These are phyloP conservation scores for Erpornis zantholeuca DNA, from an alignment of 2,113 vertebrate genomes.

Conservation along the genomic window DNA sequence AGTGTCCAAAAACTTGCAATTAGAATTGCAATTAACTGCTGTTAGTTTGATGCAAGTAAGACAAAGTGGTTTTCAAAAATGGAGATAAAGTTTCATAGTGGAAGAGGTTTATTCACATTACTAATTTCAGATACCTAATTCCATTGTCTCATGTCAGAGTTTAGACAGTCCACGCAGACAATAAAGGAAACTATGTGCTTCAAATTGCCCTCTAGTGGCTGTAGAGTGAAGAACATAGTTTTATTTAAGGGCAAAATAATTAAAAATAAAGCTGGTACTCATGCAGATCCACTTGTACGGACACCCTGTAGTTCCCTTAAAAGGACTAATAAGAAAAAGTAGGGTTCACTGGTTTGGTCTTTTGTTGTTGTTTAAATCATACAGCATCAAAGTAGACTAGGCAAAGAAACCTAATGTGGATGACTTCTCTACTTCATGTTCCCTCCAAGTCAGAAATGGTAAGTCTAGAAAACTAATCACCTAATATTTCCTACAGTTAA, in stretches of 20 bases:
- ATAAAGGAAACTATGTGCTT: not conserved
- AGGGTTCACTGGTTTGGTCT: not conserved
- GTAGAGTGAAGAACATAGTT: not conserved
- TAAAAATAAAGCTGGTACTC: not conserved
- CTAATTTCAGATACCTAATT: not conserved
- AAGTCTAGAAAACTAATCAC: not conserved
- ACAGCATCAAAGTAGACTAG: not conserved
- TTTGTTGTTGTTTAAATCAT: not conserved
- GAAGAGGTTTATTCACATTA: not conserved
- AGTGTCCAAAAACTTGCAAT: not conserved
- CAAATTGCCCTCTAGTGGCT: not conserved
- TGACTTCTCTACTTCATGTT: not conserved
- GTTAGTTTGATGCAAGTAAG: not conserved
- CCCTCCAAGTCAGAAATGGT: not conserved
- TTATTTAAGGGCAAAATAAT: not conserved
- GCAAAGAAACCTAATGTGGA: not conserved
- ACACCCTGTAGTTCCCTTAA: not conserved
- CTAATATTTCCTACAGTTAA: not conserved
- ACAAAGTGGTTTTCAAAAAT: not conserved
- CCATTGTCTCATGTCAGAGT: not conserved
- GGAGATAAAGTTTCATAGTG: not conserved
- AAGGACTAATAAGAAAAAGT: not conserved
- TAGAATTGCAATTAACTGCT: not conserved
- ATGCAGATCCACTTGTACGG: accelerated
- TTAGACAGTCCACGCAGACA: accelerated